Evolutionary conservation across 2,113 vertebrate species (phyloP).

Genomic region (Alosa alosa): DNA sequence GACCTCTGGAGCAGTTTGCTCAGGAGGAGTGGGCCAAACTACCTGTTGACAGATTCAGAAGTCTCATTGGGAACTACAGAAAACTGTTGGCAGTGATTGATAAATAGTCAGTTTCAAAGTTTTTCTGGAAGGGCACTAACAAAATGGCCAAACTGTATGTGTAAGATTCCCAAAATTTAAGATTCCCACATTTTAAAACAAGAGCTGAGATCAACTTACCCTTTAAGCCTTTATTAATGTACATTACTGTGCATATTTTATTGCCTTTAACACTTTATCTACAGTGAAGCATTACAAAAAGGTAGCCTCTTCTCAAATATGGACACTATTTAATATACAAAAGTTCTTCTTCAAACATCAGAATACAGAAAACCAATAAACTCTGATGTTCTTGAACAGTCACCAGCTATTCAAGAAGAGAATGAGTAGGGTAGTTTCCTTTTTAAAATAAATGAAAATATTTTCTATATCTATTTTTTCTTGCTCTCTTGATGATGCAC

Average conservation of each 20-base stretch:
- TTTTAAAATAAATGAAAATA: constrained; percentile 6
- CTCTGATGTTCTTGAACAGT: constrained; percentile 38
- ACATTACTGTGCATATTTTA: constrained; percentile 9
- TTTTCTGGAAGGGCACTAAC: no score
- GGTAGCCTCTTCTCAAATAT: constrained; percentile 16
- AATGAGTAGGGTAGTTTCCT: neutral
- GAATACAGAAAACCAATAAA: neutral
- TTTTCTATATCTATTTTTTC: neutral
- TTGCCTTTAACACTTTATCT: constrained; percentile 5
- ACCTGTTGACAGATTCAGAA: no score
- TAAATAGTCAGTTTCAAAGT: no score
- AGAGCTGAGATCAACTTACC: neutral
- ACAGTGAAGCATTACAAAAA: constrained; percentile 5
- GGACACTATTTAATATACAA: constrained; percentile 17
- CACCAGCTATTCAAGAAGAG: neutral
- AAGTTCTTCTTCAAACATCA: neutral
- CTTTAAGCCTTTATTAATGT: constrained; percentile 7
- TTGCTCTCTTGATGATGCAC: neutral
- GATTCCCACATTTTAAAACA: neutral
- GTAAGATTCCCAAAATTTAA: neutral
- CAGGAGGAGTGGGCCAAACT: no score
- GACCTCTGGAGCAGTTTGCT: no score
- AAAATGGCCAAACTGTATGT: no score
- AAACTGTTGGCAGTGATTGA: no score
- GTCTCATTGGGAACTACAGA: no score